phyloP scores from a whole-genome alignment of 2,888 invertebrate genomes.

The Lypha dubia region DNA sequence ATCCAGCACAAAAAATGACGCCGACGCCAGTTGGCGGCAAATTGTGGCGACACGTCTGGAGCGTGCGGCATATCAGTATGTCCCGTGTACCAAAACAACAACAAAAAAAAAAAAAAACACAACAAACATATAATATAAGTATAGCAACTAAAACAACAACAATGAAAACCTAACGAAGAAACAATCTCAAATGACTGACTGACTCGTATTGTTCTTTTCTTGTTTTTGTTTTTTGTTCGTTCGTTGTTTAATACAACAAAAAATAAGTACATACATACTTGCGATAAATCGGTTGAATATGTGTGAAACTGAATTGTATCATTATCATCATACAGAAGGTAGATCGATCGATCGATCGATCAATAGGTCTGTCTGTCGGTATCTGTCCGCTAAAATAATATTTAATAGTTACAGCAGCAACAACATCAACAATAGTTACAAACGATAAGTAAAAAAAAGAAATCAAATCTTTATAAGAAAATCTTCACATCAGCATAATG shows the following conservation, averaged over 20 bases:
- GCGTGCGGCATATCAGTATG: conserved; percentile 75
- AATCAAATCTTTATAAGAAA: conserved; percentile 60
- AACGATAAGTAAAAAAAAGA: conserved; percentile 42
- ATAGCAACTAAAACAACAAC: conserved; percentile 57
- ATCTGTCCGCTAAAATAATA: conserved; percentile 48
- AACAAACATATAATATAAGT: conserved; percentile 34
- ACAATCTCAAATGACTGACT: conserved; percentile 56
- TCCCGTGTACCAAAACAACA: conserved; percentile 69
- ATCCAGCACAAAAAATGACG: conserved; percentile 67
- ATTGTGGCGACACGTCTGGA: conserved; percentile 81
- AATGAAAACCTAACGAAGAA: conserved; percentile 40
- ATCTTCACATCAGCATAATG: conserved; percentile 67
- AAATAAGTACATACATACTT: conserved; percentile 6
- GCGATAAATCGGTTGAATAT: conserved; percentile 54
- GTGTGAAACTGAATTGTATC: conserved; percentile 62
- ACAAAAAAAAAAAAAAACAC: conserved; percentile 53
- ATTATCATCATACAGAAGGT: conserved; percentile 46
- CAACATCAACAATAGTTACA: conserved; percentile 38
- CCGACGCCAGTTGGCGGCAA: conserved; percentile 79
- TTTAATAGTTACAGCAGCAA: conserved; percentile 38
- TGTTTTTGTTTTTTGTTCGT: too few species aligned
- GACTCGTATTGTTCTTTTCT: conserved; percentile 35
- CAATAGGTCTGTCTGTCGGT: conserved; percentile 25
- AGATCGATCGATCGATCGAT: conserved; percentile 44
- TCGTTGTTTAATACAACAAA: conserved; percentile 8